A percentile compares a stretch with the other conserved stretches of the same genome.
phyloP scores from a whole-genome alignment of 2,113 vertebrate species.

The Centrocercus urophasianus region DNA sequence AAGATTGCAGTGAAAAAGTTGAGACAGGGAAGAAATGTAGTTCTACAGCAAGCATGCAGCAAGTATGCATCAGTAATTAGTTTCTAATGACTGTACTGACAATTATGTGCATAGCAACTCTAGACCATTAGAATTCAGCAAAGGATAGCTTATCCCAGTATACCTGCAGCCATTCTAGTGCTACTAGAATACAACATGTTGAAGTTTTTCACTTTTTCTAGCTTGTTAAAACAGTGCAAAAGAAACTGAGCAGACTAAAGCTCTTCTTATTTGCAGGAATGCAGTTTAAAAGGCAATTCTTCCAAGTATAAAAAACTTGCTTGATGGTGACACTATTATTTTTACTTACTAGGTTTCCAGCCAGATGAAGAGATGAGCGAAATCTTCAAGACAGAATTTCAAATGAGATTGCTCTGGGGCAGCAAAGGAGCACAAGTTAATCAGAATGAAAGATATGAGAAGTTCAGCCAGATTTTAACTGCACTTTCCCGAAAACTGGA shows the following conservation, averaged over 20 bases:
- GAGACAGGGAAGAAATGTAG: accelerated
- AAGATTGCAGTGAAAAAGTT: not conserved
- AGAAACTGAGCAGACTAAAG: not conserved
- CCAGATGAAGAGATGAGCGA: constrained; percentile 90
- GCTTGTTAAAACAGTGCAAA: not conserved
- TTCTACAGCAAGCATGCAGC: not conserved
- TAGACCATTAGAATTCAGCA: not conserved
- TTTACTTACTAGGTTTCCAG: constrained; percentile 83
- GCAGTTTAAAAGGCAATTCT: not conserved
- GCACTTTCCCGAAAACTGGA: constrained; percentile 95
- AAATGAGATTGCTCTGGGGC: constrained; percentile 95
- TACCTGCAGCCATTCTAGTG: not conserved
- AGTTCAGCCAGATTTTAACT: constrained; percentile 95
- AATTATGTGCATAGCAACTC: not conserved
- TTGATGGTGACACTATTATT: not conserved
- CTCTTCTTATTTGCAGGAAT: not conserved
- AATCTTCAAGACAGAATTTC: constrained; percentile 96
- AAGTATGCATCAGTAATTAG: accelerated
- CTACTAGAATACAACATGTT: not conserved
- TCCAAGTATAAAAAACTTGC: not conserved
- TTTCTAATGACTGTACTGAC: not conserved
- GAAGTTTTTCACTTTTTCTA: not conserved
- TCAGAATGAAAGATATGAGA: constrained; percentile 90
- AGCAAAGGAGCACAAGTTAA: constrained; percentile 94
- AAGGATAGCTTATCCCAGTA: not conserved